These are phyloP conservation scores for Plestiodon gilberti DNA, from an alignment of 2,113 vertebrate genomes.

Conservation along the genomic window DNA sequence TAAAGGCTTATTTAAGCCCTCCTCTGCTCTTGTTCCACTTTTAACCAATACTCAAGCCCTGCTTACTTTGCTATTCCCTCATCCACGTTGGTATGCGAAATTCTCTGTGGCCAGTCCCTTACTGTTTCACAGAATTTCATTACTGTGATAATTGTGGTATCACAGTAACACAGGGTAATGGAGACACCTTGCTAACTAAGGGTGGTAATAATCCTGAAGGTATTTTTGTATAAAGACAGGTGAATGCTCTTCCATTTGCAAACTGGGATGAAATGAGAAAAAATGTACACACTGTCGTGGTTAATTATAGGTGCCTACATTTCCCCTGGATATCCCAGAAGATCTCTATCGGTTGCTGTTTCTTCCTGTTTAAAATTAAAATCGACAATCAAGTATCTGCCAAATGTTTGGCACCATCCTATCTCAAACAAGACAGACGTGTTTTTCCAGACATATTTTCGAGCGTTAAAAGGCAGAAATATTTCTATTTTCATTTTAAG, in stretches of 20 bases:
- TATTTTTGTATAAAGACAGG: constrained; percentile 52
- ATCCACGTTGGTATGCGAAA: background rate
- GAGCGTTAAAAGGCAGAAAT: constrained; percentile 67
- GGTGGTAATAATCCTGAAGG: constrained; percentile 44
- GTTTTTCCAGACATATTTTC: constrained; percentile 73
- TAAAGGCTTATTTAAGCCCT: background rate
- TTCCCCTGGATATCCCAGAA: constrained; percentile 61
- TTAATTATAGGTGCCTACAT: constrained; percentile 69
- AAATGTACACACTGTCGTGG: constrained; percentile 28
- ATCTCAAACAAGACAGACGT: constrained; percentile 70
- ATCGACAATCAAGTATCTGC: constrained; percentile 67
- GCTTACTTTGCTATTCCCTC: background rate
- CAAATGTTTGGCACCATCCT: constrained; percentile 71
- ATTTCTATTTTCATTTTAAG: constrained; percentile 64
- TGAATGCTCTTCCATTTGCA: constrained; percentile 46
- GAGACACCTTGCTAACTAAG: constrained; percentile 43
- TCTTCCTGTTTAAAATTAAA: constrained; percentile 73
- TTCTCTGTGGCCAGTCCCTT: background rate
- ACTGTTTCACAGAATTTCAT: background rate
- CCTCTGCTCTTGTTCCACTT: background rate
- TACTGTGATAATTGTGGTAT: too few species aligned
- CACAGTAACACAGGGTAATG: background rate
- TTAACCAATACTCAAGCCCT: background rate
- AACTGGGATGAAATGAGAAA: constrained; percentile 50
- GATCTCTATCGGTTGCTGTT: constrained; percentile 67